Percentiles rank a stretch among this genome's conserved stretches.
These are phyloP conservation scores for Cyphomyrus plagiostoma DNA, from an alignment of 2,113 vertebrate species.

Conservation along the genomic window DNA sequence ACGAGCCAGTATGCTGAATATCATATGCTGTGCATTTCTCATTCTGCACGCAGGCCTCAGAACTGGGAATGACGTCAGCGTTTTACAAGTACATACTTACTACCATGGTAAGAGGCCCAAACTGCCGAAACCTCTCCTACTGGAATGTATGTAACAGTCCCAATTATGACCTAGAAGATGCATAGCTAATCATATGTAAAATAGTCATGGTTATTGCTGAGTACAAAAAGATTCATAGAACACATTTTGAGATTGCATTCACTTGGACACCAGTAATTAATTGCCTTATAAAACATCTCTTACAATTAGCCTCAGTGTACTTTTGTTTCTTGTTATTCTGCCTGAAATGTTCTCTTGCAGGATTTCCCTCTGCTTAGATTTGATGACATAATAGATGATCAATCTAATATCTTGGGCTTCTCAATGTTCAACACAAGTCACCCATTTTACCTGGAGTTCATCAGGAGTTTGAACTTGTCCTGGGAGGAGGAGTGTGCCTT, in stretches of 20 bases:
- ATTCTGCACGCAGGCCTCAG: conserved; percentile 59
- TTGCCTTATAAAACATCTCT: not conserved
- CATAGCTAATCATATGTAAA: not conserved
- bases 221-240: not conserved
- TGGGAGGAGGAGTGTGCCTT: conserved; percentile 82
- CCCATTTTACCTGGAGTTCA: conserved; percentile 85
- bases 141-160: not conserved
- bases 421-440: conserved; percentile 90
- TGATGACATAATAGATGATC: conserved; percentile 83
- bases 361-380: conserved; percentile 81
- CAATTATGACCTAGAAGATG: not conserved
- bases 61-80: conserved; percentile 81
- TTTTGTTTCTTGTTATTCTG: not conserved
- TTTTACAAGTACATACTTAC: conserved; percentile 92
- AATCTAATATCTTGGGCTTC: conserved; percentile 84
- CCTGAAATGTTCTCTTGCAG: conserved; percentile 41
- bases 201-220: not conserved
- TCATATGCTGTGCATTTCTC: not conserved
- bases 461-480: conserved; percentile 86
- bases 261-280: not conserved
- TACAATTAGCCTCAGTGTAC: not conserved
- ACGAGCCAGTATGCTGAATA: not conserved
- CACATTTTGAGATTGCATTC: not conserved
- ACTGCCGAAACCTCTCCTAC: not conserved
- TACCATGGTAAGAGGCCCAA: conserved; percentile 77